Conservation (phyloP, 2,888 invertebrate species). For the Cheilosia grossa region DNA sequence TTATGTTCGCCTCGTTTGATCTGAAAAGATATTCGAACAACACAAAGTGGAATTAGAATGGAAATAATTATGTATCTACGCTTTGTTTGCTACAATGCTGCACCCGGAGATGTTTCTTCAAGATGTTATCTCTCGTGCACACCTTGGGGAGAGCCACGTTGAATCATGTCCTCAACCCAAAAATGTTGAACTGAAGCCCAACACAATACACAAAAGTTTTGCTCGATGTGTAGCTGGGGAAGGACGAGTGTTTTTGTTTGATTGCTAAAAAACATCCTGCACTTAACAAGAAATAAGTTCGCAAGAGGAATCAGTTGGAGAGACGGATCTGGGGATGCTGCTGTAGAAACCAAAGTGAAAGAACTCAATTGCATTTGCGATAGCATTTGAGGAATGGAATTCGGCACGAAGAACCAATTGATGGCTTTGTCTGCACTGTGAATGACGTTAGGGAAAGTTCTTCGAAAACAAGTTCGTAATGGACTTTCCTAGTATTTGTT, state of each 20-base stretch:
- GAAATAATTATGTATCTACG: constrained; percentile 1
- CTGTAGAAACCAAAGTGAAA: not conserved
- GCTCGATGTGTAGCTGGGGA: not conserved
- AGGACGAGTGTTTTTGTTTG: no score
- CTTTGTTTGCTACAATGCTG: not conserved
- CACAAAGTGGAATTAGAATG: constrained; percentile 28
- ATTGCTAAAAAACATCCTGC: no score
- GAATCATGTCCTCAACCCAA: constrained; percentile 13
- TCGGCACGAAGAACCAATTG: constrained; percentile 6
- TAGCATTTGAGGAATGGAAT: constrained; percentile 16
- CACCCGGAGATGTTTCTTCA: constrained; percentile 7
- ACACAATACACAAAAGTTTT: constrained; percentile 14
- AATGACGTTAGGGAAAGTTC: no score
- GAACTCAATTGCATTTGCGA: constrained; percentile 19
- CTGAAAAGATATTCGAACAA: constrained; percentile 42
- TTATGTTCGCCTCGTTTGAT: constrained; percentile 30
- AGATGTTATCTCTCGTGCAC: constrained; percentile 1
- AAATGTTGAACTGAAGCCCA: not conserved
- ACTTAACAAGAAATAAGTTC: no score
- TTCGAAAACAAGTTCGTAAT: no score
- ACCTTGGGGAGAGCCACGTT: not conserved
- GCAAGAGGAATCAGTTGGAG: no score
- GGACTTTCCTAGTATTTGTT: no score
- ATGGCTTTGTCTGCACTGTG: no score
- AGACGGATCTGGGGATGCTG: not conserved